Conservation (phyloP, 2,888 invertebrate genomes). For the Melipona bicolor region DNA sequence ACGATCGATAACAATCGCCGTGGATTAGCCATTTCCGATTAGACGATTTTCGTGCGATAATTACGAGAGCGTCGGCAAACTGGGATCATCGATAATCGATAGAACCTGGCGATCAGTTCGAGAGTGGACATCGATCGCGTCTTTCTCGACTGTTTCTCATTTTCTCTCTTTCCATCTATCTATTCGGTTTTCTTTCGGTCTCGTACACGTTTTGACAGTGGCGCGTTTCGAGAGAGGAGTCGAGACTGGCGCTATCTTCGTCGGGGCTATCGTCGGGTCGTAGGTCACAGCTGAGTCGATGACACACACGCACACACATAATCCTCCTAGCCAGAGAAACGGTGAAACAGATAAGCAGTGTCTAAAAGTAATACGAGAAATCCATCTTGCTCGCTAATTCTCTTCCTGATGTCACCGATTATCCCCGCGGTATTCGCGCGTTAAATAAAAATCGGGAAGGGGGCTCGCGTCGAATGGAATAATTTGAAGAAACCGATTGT, state of each 20-base stretch:
- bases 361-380: constrained; percentile 55
- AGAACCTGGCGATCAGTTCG: background rate
- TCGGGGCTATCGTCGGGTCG: constrained; percentile 79
- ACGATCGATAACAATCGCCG: constrained; percentile 43
- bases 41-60: constrained; percentile 55
- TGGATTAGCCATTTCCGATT: constrained; percentile 44
- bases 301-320: constrained; percentile 70
- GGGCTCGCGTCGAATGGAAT: constrained; percentile 4
- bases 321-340: constrained; percentile 55
- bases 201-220: constrained; percentile 67
- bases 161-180: background rate
- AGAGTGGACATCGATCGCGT: constrained; percentile 39
- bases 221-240: constrained; percentile 60
- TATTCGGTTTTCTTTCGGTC: background rate
- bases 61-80: constrained; percentile 38
- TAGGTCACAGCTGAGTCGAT: constrained; percentile 74
- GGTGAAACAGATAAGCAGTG: constrained; percentile 65
- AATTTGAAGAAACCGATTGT: background rate
- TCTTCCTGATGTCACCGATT: constrained; percentile 60
- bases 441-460: constrained; percentile 6
- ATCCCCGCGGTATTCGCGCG: constrained; percentile 8
- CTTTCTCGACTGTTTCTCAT: background rate
- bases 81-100: constrained; percentile 43
- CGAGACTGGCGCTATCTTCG: constrained; percentile 70
- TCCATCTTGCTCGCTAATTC: constrained; percentile 39